These are phyloP conservation scores for Ricordea florida DNA, from an alignment of 92 coral and sea anemone genomes.

Conservation along the genomic window DNA sequence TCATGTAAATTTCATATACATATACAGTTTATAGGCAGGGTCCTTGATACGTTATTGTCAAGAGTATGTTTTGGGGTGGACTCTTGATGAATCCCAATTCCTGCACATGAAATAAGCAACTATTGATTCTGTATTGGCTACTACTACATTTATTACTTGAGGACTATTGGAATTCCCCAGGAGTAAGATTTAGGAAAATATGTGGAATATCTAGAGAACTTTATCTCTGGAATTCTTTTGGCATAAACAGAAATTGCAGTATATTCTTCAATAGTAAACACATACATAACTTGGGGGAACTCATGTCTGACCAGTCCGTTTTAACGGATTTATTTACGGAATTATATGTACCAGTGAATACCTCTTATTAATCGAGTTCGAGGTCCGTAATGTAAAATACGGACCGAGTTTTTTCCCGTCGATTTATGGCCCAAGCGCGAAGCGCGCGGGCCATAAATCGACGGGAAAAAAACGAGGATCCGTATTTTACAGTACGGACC, in stretches of 20 bases:
- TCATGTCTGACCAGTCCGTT: conserved; percentile 7
- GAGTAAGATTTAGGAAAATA: conserved; percentile 1
- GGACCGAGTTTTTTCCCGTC: too few species aligned
- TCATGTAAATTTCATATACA: too few species aligned
- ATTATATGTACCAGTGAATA: conserved; percentile 14
- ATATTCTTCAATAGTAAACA: conserved; percentile 5
- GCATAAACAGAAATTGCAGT: not conserved
- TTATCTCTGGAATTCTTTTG: not conserved
- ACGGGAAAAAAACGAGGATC: too few species aligned
- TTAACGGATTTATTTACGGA: conserved; percentile 1
- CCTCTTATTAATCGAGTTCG: too few species aligned
- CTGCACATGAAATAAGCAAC: conserved; percentile 10
- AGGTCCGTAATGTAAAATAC: too few species aligned
- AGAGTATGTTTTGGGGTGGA: conserved; percentile 5
- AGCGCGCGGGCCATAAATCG: too few species aligned
- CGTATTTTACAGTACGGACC: too few species aligned
- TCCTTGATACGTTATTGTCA: not conserved
- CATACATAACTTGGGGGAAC: not conserved
- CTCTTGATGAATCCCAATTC: conserved; percentile 6
- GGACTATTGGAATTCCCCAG: conserved; percentile 3
- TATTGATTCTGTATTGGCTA: conserved; percentile 6
- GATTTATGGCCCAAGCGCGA: too few species aligned
- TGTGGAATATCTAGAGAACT: not conserved
- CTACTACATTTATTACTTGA: conserved; percentile 1
- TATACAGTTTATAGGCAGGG: not conserved